A percentile compares a stretch with the other conserved stretches of the same genome.
These are phyloP conservation scores for Toxostoma redivivum DNA, from an alignment of 2,113 vertebrate genomes.

Conservation along the genomic window DNA sequence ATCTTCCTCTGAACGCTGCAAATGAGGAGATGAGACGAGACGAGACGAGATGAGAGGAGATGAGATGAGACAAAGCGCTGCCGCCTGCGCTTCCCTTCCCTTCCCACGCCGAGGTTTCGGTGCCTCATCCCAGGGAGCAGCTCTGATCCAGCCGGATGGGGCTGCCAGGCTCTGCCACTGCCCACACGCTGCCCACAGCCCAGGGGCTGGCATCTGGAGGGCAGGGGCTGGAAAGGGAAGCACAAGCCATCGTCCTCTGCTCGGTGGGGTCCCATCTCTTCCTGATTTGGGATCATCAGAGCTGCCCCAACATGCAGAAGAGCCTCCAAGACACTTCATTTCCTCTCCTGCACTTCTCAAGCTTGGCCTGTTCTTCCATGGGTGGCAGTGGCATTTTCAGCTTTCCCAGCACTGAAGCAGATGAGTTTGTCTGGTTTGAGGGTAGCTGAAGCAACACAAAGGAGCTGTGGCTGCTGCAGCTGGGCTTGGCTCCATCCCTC, in stretches of 20 bases:
- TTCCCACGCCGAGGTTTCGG: fast-evolving
- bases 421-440: background rate
- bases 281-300: background rate
- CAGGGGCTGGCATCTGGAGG: fast-evolving
- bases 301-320: fast-evolving
- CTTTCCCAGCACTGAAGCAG: background rate
- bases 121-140: background rate
- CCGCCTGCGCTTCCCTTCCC: background rate
- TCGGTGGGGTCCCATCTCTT: fast-evolving
- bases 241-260: fast-evolving
- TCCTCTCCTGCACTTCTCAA: background rate
- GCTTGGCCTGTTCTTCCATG: background rate
- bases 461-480: background rate
- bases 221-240: background rate
- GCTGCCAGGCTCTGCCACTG: fast-evolving
- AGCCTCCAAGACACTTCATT: background rate
- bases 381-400: background rate
- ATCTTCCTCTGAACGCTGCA: constrained; percentile 33
- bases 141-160: fast-evolving
- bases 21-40: constrained; percentile 43
- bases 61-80: background rate
- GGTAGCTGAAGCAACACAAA: fast-evolving
- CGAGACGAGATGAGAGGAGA: constrained; percentile 8
- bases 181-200: background rate
- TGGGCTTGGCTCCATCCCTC: background rate